Evolutionary conservation across 2,797 vertebrate species (phyloP).

Genomic region (Thripadectes ignobilis): DNA sequence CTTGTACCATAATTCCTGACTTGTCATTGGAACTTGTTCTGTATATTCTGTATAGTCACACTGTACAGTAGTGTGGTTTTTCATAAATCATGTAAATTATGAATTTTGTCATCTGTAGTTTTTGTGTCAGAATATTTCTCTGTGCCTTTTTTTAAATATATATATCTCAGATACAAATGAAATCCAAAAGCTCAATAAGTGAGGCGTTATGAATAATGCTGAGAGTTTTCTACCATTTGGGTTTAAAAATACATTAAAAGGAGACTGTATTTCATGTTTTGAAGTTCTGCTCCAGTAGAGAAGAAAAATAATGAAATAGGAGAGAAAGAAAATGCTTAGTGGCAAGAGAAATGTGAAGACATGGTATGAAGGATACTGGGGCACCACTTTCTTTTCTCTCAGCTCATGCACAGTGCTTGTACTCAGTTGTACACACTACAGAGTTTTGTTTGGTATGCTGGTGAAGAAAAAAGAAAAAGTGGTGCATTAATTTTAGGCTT

Average conservation of each 20-base stretch:
- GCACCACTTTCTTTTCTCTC: neutral
- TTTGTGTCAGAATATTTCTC: neutral
- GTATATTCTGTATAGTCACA: neutral
- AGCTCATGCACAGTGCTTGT: neutral
- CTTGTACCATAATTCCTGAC: neutral
- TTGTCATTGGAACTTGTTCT: neutral
- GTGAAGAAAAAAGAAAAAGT: neutral
- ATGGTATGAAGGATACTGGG: neutral
- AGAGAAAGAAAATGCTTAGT: neutral
- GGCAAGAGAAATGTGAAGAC: neutral
- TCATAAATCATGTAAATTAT: neutral
- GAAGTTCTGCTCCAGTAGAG: neutral
- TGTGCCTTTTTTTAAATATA: neutral
- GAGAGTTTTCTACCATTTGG: neutral
- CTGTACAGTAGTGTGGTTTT: neutral
- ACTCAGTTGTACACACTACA: neutral
- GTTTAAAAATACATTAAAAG: neutral
- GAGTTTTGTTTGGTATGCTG: neutral
- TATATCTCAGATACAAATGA: rapidly evolving
- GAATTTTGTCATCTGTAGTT: neutral
- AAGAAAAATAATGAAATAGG: neutral
- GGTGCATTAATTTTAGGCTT: neutral
- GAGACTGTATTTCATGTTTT: neutral
- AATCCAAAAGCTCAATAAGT: neutral
- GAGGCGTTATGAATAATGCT: neutral